Evolutionary conservation across 2,888 invertebrate genomes (phyloP).

Genomic region (Acleris literana): DNA sequence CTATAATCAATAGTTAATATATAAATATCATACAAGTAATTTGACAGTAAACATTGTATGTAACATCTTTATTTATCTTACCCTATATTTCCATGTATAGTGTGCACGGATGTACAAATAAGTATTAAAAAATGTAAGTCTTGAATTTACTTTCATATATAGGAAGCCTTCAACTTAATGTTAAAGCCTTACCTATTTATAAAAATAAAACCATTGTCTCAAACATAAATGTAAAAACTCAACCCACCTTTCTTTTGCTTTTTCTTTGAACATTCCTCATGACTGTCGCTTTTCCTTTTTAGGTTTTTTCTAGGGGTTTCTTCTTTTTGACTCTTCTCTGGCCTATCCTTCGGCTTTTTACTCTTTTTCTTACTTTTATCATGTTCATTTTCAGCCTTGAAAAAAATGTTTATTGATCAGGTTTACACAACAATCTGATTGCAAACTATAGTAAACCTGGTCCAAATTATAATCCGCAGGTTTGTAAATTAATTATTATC

Average conservation of each 20-base stretch:
- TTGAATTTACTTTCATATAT: too few relatives aligned
- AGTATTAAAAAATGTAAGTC: too few relatives aligned
- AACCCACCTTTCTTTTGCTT: constrained; percentile 59
- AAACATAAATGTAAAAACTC: not conserved
- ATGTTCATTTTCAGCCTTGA: constrained; percentile 60
- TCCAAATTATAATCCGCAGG: not conserved
- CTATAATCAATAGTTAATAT: too few relatives aligned
- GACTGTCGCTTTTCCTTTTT: constrained; percentile 67
- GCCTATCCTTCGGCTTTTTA: constrained; percentile 55
- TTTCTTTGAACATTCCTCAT: constrained; percentile 51
- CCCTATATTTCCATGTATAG: too few relatives aligned
- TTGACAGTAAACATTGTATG: too few relatives aligned
- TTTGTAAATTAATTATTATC: not conserved
- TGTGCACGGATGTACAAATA: too few relatives aligned
- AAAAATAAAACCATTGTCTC: too few relatives aligned
- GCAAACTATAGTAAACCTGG: constrained; percentile 10
- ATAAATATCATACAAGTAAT: too few relatives aligned
- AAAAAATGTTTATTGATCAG: constrained; percentile 46
- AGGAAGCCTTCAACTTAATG: too few relatives aligned
- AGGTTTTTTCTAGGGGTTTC: constrained; percentile 54
- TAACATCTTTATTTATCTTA: too few relatives aligned
- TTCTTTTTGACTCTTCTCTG: constrained; percentile 55
- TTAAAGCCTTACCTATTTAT: too few relatives aligned
- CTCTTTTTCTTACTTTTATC: constrained; percentile 49
- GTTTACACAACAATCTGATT: constrained; percentile 18